Evolutionary conservation across 2,113 vertebrate species (phyloP).

Genomic region (Notarius lentiginosus): DNA sequence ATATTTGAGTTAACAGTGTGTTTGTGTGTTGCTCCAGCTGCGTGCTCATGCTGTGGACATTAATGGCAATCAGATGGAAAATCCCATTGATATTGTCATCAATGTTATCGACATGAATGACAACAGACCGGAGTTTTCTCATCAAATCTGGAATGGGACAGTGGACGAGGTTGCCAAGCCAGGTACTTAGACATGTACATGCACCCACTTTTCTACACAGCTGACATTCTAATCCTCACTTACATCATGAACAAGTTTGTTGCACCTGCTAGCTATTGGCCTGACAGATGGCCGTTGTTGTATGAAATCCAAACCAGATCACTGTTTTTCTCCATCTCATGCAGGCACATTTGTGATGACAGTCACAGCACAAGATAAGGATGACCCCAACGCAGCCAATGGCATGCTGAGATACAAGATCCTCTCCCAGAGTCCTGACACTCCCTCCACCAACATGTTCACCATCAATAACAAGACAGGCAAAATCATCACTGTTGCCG

Average conservation of each 20-base stretch:
- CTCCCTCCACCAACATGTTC: slow-evolving; percentile 93
- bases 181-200: slow-evolving; percentile 69
- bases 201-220: slow-evolving; percentile 9
- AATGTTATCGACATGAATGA: slow-evolving; percentile 99
- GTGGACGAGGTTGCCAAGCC: slow-evolving; percentile 95
- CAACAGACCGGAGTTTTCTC: slow-evolving; percentile 92
- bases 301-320: slow-evolving; percentile 5
- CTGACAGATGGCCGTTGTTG: neutral
- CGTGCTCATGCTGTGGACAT: slow-evolving; percentile 94
- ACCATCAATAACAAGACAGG: slow-evolving; percentile 98
- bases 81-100: slow-evolving; percentile 96
- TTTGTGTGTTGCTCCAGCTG: slow-evolving; percentile 73
- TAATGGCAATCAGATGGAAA: slow-evolving; percentile 97
- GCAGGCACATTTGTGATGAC: slow-evolving; percentile 95
- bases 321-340: neutral
- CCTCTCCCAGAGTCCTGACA: slow-evolving; percentile 90
- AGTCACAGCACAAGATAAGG: slow-evolving; percentile 90
- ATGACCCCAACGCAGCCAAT: slow-evolving; percentile 89
- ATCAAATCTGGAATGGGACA: slow-evolving; percentile 91
- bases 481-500: slow-evolving; percentile 94
- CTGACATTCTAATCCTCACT: slow-evolving; percentile 12
- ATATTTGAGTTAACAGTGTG: neutral
- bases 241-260: slow-evolving; percentile 1
- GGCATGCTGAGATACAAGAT: slow-evolving; percentile 96
- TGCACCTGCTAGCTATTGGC: slow-evolving; percentile 3